Base-by-base conservation (phyloP, 2,113 vertebrate genomes). In the Pogona vitticeps region DNA sequence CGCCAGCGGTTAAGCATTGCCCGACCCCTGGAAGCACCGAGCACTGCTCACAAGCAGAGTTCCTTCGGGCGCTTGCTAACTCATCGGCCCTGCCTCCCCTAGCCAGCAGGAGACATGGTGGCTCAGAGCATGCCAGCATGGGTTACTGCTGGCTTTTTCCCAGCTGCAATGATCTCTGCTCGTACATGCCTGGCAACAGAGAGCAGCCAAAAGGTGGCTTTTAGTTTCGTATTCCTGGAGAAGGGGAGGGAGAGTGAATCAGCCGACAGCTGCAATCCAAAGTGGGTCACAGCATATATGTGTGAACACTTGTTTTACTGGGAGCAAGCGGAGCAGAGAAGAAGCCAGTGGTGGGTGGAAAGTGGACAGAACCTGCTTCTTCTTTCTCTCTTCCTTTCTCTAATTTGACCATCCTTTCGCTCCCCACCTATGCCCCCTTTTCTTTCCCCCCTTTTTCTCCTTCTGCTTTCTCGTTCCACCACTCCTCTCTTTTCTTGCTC, bases 71-170 rank as follows among this genome's bases (percentile, higher is more conserved):
- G 65, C 86, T 91, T 14, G 83, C 87, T 90, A 87, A 89, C 86
- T 75, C 76, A 72, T 93, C 83, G 68, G 90, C 85, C 88, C 83
- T 78, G 75, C 88, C 84, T 81, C 78, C 84, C 83, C 90, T 89
- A 89, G 89, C 83, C 83, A 80, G 89, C 87, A n/a, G 90, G 93
- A 88, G 90, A 70, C 77, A 21, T 86, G 87, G 71, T 83, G 86
- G 85, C 77, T 91, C 28, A 71, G 52, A 2, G 90, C 82, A 76
- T 84, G 63, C 52, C 1, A 4, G 86, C 80, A 26, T 86, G 89
- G 82, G 88, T 65, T 86, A 76, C 85, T 89, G 92, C 90, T 91
- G 92, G 84, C 52, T 84, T 91, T 85, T 90, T 85, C 90, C 89
- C 67, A 65, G 88, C 85, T 58, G 86, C 80, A 63, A 82, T 86